phyloP scores from a whole-genome alignment of 2,888 invertebrate genomes.

The Cremastinae sp. region DNA sequence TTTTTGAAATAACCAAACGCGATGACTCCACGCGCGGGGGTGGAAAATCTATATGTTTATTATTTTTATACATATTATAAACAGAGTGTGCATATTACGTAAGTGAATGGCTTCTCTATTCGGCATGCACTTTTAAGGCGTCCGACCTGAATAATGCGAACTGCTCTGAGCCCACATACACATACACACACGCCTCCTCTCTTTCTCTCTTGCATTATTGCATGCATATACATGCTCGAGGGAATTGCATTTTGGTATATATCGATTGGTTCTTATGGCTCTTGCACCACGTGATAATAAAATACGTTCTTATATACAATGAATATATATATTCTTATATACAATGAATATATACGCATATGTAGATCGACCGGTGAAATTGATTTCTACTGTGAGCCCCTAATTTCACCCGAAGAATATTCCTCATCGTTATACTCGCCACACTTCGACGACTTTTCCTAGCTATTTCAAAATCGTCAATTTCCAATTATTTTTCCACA shows the following conservation, averaged over 20 bases:
- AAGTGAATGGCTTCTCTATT: constrained; percentile 68
- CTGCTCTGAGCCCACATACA: constrained; percentile 52
- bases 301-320: constrained; percentile 1
- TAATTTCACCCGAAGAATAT: constrained; percentile 27
- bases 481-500: neutral
- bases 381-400: constrained; percentile 19
- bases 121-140: constrained; percentile 68
- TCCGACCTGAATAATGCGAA: constrained; percentile 71
- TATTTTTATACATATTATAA: constrained; percentile 19
- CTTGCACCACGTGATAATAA: constrained; percentile 25
- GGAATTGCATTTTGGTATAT: constrained; percentile 60
- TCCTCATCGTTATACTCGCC: neutral
- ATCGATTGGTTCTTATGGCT: neutral
- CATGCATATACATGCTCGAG: constrained; percentile 35
- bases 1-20: neutral
- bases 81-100: constrained; percentile 46
- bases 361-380: constrained; percentile 6
- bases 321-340: constrained; percentile 1
- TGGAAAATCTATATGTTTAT: constrained; percentile 35
- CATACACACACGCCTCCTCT: constrained; percentile 39
- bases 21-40: constrained; percentile 26
- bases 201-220: constrained; percentile 5
- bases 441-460: constrained; percentile 1
- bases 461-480: neutral
- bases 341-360: neutral